phyloP scores from a whole-genome alignment of 2,113 vertebrate species.

The pig (Sus scrofa) region DNA sequence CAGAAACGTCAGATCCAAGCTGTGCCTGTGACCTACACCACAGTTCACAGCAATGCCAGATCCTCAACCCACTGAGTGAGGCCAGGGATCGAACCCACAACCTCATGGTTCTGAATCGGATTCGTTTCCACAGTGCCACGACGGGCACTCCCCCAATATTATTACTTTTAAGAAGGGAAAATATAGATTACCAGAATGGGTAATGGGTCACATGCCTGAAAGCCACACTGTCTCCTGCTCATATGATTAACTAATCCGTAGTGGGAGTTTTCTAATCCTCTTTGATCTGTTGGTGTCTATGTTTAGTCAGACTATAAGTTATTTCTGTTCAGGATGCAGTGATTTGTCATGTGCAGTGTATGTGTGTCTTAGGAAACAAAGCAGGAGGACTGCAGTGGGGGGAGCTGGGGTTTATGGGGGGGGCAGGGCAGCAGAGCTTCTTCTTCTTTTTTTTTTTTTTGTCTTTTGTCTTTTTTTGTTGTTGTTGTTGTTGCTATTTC shows the following conservation, averaged over 20 bases:
- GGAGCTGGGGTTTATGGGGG: background rate
- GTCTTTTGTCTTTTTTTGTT: too few species aligned
- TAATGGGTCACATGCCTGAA: background rate
- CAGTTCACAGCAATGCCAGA: too few species aligned
- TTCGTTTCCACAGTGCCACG: too few species aligned
- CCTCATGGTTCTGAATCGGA: too few species aligned
- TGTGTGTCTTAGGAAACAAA: background rate
- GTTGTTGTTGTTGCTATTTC: too few species aligned
- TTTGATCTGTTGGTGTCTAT: too few species aligned
- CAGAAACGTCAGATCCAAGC: too few species aligned
- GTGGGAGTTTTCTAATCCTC: fast-evolving
- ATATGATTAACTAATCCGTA: background rate
- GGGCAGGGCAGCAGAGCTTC: background rate
- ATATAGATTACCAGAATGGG: background rate
- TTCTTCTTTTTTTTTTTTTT: background rate
- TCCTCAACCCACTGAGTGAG: too few species aligned
- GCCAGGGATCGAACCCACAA: too few species aligned
- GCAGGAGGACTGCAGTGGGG: background rate
- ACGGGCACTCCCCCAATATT: too few species aligned
- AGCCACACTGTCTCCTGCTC: background rate
- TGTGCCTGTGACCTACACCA: too few species aligned
- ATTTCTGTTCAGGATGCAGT: too few species aligned
- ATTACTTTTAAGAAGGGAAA: background rate
- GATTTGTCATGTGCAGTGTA: fast-evolving
- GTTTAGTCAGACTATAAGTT: background rate